Evolutionary conservation across 2,888 invertebrate genomes (phyloP).

Genomic region (Helobdella robusta): DNA sequence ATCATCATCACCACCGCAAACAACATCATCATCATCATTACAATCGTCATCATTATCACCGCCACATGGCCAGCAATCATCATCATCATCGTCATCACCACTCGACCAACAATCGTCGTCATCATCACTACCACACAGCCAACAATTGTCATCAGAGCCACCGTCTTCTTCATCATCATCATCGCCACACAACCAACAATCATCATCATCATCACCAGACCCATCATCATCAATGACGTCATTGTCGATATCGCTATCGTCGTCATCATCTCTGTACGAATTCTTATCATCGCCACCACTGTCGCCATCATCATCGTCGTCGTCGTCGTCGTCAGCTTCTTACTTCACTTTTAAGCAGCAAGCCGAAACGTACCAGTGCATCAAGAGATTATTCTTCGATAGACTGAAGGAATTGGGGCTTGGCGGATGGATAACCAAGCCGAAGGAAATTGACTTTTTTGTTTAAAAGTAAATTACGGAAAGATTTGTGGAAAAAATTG

Average conservation of each 20-base stretch:
- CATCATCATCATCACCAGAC: neutral
- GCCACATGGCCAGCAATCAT: neutral
- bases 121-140: neutral
- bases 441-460: constrained; percentile 15
- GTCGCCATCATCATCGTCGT: constrained; percentile 1
- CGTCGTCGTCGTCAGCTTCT: neutral
- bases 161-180: neutral
- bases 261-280: neutral
- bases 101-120: neutral
- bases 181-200: neutral
- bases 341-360: constrained; percentile 8
- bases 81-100: neutral
- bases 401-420: neutral
- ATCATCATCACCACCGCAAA: neutral
- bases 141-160: neutral
- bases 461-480: too few relatives aligned
- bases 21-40: neutral
- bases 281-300: neutral
- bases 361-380: constrained; percentile 1
- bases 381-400: constrained; percentile 3
- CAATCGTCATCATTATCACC: neutral
- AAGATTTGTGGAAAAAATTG: too few relatives aligned
- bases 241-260: neutral
- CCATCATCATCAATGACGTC: neutral
- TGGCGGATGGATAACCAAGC: constrained; percentile 20